Evolutionary conservation across 1,140 invertebrate species (phyloP), one percentile per base, ranked within the genome.

Genomic region (Rhagoletis zephyria): DNA sequence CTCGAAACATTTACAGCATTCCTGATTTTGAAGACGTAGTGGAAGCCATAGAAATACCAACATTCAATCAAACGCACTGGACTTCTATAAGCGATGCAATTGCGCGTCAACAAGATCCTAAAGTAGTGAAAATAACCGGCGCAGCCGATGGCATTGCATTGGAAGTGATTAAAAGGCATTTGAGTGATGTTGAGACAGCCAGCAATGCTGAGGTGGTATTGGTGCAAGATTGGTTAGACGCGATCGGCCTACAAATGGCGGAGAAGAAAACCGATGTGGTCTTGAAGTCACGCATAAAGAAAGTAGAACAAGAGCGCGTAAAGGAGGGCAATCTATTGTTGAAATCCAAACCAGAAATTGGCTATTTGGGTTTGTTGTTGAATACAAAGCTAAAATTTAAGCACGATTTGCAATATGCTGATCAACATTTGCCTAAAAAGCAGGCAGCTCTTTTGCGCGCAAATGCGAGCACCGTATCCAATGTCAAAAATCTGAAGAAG

Each of bases 321-420:
- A 81, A 81, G 30, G 48, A 81, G 48, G 74, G 48, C 9, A 81
- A 81, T 56, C 3, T 81, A 7, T 19, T 81, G 74, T 16, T 81
- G 3, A n/a, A 56, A 81, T 9, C 48, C 10, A 81, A 81, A 56
- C 51, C 74, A 19, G 48, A 81, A 7, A 81, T 81, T 16, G 74
- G 74, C 7, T 81, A 81, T 30, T 19, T 81, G n/a, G 48, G 74
- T 16, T 12, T 81, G n/a, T n/a, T 81, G 16, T 9, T 81, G 51
- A 81, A 56, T 59, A 81, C 74, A 14, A 81, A 81, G n/a, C 56
- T 81, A 5, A 81, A 81, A 56, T 81, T 81, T 81, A 56, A 56
- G n/a, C 74, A 81, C 19, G n/a, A 56, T 7, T 5, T 81, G n/a
- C 74, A 81, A 56, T 81, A 81, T 12, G n/a, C 74, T 9, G 48